Evolutionary conservation across 2,797 vertebrate genomes (phyloP).

Genomic region (Acrocephalus scirpaceus): DNA sequence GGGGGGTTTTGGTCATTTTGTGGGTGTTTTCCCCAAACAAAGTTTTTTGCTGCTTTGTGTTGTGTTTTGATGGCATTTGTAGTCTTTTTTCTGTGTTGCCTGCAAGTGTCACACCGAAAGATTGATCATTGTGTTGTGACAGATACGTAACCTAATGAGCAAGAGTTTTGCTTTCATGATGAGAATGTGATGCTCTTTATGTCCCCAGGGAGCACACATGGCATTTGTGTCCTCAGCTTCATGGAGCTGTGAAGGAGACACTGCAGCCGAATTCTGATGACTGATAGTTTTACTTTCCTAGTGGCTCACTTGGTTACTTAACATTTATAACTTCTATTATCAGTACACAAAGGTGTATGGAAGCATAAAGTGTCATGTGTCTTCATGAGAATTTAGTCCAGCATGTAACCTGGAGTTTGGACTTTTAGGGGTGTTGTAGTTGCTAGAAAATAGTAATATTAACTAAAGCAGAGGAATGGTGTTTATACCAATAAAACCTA

Average conservation of each 20-base stretch:
- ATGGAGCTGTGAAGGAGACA: background rate
- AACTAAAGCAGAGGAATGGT: background rate
- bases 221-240: background rate
- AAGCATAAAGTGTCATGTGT: background rate
- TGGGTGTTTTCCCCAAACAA: rapidly evolving
- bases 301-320: background rate
- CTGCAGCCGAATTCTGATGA: background rate
- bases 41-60: background rate
- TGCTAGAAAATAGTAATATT: background rate
- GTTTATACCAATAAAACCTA: background rate
- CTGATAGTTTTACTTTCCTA: background rate
- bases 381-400: background rate
- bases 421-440: background rate
- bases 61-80: background rate
- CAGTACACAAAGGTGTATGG: background rate
- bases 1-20: rapidly evolving
- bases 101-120: background rate
- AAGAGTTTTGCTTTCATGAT: background rate
- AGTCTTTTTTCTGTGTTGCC: background rate
- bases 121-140: background rate
- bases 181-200: background rate
- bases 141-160: background rate
- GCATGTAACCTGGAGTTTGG: background rate
- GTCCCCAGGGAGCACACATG: background rate
- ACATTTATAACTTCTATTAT: background rate